A percentile compares a stretch with the other conserved stretches of the same genome.
Conservation (phyloP, 2,113 vertebrate species). For the Circaetus cinerascens region DNA sequence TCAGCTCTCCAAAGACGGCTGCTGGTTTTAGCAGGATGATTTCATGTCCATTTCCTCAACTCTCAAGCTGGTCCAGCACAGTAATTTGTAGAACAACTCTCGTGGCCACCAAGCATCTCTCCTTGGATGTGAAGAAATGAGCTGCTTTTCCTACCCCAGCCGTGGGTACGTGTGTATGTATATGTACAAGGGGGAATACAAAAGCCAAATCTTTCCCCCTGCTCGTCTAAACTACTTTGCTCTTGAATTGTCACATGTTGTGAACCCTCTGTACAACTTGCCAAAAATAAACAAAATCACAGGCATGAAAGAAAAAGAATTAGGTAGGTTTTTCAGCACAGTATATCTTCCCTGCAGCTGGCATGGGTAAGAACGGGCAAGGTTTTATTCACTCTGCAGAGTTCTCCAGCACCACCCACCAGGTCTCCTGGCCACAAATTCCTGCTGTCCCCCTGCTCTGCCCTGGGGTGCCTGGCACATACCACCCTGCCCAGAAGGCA, state of each 20-base stretch:
- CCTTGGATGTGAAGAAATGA: neutral
- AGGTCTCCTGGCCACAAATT: neutral
- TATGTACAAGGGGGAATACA: neutral
- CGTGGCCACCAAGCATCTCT: neutral
- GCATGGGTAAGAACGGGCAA: neutral
- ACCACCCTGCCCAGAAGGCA: neutral
- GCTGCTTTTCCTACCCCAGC: neutral
- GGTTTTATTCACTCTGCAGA: neutral
- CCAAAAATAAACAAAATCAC: neutral
- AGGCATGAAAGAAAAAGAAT: neutral
- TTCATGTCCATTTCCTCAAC: neutral
- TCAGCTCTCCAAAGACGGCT: neutral
- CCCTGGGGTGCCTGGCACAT: neutral
- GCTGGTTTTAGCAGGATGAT: neutral
- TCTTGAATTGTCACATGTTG: neutral
- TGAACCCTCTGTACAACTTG: neutral
- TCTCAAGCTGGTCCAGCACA: neutral
- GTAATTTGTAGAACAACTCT: neutral
- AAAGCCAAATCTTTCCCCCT: neutral
- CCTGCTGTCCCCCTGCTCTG: neutral
- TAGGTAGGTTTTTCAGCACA: neutral
- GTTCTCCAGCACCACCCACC: neutral
- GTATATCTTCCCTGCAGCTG: neutral
- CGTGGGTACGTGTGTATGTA: fast-evolving
- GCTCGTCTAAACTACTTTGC: neutral